Percentiles rank a stretch among this genome's conserved stretches.
Evolutionary conservation across 2,797 vertebrate species (phyloP).

Genomic region (Rhadinocentrus ornatus): DNA sequence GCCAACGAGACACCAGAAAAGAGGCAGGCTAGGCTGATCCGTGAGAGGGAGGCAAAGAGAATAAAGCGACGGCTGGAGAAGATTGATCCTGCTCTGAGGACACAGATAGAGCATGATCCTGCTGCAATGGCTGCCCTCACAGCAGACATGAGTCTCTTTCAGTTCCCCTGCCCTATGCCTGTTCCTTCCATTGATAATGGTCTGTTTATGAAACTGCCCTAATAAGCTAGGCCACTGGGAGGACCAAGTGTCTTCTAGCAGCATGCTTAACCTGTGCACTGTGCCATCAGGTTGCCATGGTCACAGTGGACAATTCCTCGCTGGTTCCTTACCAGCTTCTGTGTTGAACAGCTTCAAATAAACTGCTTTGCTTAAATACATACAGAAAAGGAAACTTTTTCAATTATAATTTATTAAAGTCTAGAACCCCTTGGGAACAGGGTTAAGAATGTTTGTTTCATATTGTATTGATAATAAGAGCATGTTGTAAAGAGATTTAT

Average conservation of each 20-base stretch:
- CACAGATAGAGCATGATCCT: conserved; percentile 96
- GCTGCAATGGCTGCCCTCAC: conserved; percentile 96
- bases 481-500: conserved; percentile 84
- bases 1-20: conserved; percentile 97
- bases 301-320: conserved; percentile 52
- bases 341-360: conserved; percentile 37
- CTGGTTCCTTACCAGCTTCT: conserved; percentile 49
- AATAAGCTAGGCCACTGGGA: conserved; percentile 19
- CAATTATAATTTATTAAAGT: conserved; percentile 76
- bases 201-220: conserved; percentile 89
- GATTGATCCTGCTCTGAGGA: conserved; percentile 95
- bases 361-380: conserved; percentile 55
- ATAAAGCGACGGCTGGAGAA: conserved; percentile 96
- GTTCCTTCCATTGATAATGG: conserved; percentile 92
- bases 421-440: conserved; percentile 69
- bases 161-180: conserved; percentile 94
- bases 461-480: conserved; percentile 67
- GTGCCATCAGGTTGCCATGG: conserved; percentile 37
- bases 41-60: conserved; percentile 95
- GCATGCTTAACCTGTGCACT: conserved; percentile 40
- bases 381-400: conserved; percentile 52
- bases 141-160: conserved; percentile 95
- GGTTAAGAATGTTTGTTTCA: conserved; percentile 78
- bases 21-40: conserved; percentile 92
- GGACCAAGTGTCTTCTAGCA: conserved; percentile 13